Percentiles rank a stretch among this genome's conserved stretches.
Evolutionary conservation across 1,140 invertebrate species (phyloP).

Genomic region (Oreohelix idahoensis): DNA sequence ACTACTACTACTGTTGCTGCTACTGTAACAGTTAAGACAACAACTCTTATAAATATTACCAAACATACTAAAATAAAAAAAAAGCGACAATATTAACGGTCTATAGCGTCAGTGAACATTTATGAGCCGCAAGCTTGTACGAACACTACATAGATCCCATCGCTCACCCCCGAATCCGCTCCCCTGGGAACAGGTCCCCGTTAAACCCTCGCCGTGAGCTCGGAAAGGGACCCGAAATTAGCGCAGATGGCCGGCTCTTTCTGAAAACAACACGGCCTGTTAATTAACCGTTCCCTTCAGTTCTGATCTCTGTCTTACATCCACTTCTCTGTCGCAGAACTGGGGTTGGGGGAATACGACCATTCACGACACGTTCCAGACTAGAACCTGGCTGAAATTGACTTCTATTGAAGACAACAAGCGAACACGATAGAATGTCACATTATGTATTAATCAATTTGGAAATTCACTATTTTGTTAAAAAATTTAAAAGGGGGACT

Average conservation of each 20-base stretch:
- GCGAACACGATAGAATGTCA: not conserved
- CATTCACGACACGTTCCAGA: not conserved
- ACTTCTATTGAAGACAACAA: not conserved
- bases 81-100: no score
- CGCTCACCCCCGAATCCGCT: not conserved
- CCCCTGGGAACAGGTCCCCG: not conserved
- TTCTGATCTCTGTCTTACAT: not conserved
- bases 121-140: not conserved
- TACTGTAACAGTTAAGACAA: no score
- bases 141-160: not conserved
- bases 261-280: constrained; percentile 1
- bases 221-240: not conserved
- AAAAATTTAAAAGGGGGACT: no score
- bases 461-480: not conserved
- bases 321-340: not conserved
- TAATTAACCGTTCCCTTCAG: not conserved
- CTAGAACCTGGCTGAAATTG: not conserved
- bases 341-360: not conserved
- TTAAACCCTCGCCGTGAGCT: not conserved
- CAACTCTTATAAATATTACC: no score
- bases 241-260: not conserved
- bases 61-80: no score
- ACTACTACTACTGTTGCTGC: no score
- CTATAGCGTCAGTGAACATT: not conserved
- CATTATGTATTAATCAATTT: not conserved